Evolutionary conservation across 2,888 invertebrate genomes (phyloP).

Genomic region (Cryptocephalus moraei): DNA sequence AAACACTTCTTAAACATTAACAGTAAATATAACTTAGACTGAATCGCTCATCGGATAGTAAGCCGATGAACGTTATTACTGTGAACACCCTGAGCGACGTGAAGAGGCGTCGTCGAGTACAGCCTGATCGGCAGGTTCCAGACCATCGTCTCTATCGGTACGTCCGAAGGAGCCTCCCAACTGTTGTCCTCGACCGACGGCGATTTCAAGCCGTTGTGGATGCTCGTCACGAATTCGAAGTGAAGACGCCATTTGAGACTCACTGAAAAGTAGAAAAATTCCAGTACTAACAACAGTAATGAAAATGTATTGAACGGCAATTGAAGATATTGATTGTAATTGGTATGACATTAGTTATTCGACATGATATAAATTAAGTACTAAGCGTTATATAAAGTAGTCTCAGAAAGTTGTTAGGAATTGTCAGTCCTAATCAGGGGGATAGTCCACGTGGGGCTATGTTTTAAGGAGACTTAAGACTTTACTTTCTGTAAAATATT

Average conservation of each 20-base stretch:
- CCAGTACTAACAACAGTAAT: too few species aligned
- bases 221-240: slow-evolving; percentile 92
- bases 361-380: too few species aligned
- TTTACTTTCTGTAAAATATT: too few species aligned
- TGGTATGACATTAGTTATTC: too few species aligned
- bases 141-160: slow-evolving; percentile 95
- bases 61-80: slow-evolving; percentile 33
- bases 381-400: too few species aligned
- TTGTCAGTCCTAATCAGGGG: too few species aligned
- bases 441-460: too few species aligned
- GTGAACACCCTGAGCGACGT: slow-evolving; percentile 58
- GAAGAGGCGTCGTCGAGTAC: slow-evolving; percentile 81
- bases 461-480: too few species aligned
- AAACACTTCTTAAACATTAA: too few species aligned
- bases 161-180: slow-evolving; percentile 76
- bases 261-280: slow-evolving; percentile 46
- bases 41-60: slow-evolving; percentile 19
- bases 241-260: slow-evolving; percentile 88
- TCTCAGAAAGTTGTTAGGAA: too few species aligned
- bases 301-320: too few species aligned
- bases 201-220: slow-evolving; percentile 47
- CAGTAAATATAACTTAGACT: background rate
- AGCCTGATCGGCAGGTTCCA: slow-evolving; percentile 96
- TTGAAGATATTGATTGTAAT: too few species aligned
- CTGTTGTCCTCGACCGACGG: slow-evolving; percentile 48